These are phyloP conservation scores for Andricus grossulariae DNA, from an alignment of 1,140 invertebrate genomes.

Conservation along the genomic window DNA sequence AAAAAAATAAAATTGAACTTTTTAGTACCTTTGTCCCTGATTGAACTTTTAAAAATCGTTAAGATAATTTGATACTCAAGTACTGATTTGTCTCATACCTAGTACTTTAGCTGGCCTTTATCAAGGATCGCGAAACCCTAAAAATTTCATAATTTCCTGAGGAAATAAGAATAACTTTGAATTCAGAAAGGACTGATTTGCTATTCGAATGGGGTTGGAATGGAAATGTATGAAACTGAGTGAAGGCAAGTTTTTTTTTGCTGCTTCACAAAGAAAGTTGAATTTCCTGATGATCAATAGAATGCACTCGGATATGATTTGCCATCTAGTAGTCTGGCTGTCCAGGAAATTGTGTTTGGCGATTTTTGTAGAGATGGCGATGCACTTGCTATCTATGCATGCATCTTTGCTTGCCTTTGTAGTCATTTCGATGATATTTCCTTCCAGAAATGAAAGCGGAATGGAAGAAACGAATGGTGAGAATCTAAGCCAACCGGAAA, in stretches of 20 bases:
- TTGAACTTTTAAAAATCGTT: too few relatives aligned
- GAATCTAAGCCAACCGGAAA: background rate
- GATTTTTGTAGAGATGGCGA: slow-evolving; percentile 53
- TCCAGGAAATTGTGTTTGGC: slow-evolving; percentile 59
- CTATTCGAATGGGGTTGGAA: too few relatives aligned
- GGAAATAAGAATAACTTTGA: too few relatives aligned
- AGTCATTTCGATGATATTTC: background rate
- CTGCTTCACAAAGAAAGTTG: background rate
- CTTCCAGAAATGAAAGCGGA: slow-evolving; percentile 31
- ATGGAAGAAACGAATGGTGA: slow-evolving; percentile 36
- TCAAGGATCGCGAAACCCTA: too few relatives aligned
- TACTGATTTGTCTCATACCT: too few relatives aligned
- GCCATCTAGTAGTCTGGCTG: slow-evolving; percentile 21
- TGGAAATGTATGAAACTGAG: too few relatives aligned
- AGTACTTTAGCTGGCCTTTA: too few relatives aligned
- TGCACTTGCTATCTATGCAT: slow-evolving; percentile 50
- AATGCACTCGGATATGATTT: background rate
- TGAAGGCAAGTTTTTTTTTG: background rate
- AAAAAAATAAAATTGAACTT: too few relatives aligned
- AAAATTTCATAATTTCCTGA: too few relatives aligned
- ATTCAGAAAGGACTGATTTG: too few relatives aligned
- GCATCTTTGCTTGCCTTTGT: slow-evolving; percentile 32
- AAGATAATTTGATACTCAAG: too few relatives aligned
- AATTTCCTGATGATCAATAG: background rate
- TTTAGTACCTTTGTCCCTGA: too few relatives aligned